Conservation (phyloP, 1,140 invertebrate genomes). For the Pemphigus obesinymphae region DNA sequence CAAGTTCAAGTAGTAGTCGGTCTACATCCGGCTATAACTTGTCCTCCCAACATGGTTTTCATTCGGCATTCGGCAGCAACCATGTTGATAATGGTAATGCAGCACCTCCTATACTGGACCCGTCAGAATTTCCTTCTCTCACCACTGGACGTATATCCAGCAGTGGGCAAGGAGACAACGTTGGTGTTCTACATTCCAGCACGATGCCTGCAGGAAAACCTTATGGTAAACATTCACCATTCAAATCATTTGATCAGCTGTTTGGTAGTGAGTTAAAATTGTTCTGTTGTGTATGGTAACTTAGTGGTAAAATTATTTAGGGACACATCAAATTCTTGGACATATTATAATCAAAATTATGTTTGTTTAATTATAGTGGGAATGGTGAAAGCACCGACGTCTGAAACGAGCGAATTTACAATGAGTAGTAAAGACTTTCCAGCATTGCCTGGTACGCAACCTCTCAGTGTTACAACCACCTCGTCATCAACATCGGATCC, state of each 20-base stretch:
- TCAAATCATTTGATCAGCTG: slow-evolving; percentile 44
- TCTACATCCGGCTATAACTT: slow-evolving; percentile 32
- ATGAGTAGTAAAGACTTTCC: slow-evolving; percentile 84
- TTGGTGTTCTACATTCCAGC: slow-evolving; percentile 71
- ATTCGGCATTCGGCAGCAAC: slow-evolving; percentile 67
- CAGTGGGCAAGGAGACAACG: slow-evolving; percentile 59
- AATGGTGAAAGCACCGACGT: slow-evolving; percentile 91
- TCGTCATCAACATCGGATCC: slow-evolving; percentile 47
- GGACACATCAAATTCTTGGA: not conserved
- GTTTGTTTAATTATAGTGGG: slow-evolving; percentile 59
- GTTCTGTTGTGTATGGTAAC: slow-evolving; percentile 16
- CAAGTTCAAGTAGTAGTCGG: slow-evolving; percentile 32
- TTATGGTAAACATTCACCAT: slow-evolving; percentile 61
- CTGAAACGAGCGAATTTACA: slow-evolving; percentile 65
- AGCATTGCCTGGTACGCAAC: slow-evolving; percentile 64
- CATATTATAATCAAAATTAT: not conserved
- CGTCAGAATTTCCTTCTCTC: slow-evolving; percentile 86
- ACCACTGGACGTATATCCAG: slow-evolving; percentile 62
- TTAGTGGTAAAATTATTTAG: slow-evolving; percentile 13
- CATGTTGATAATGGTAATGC: slow-evolving; percentile 62
- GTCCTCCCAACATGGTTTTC: slow-evolving; percentile 56
- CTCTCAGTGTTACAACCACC: slow-evolving; percentile 40
- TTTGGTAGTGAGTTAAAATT: slow-evolving; percentile 40
- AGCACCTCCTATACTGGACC: slow-evolving; percentile 76
- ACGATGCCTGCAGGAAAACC: slow-evolving; percentile 79